Evolutionary conservation across 2,797 vertebrate genomes (phyloP), one percentile per base, ranked within the genome.

Genomic region (Lagodon rhomboides): DNA sequence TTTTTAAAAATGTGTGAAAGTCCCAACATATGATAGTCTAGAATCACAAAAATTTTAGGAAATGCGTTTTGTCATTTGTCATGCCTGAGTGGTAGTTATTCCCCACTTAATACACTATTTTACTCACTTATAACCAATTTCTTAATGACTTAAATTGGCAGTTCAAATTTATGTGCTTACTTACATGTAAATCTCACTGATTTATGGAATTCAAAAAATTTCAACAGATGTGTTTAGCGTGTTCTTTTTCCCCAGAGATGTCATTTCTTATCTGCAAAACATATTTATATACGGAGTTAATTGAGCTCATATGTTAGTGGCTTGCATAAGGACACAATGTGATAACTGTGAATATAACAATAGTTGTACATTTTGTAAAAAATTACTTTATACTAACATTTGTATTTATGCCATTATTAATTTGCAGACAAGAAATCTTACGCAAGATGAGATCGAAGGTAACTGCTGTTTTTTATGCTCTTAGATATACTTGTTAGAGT

Each of bases 381-480:
- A 71, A 27, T 53, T 34, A 34, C 7, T 34, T 34, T 34, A 30
- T 22, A 65, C 2, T 69, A 53, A 65, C 8, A 25, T 66, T 51
- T 76, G 3, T 43, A 20, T 55, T 6, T 1, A 11, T 80, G 5
- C 11, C 2, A 6, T 82, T 50, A 16, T 56, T 92, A 12, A 71
- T 87, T 93, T 85, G 27, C 92, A 95, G 95, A 84, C 87, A 27
- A 89, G 92, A 78, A 41, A 49, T 11, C 92, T 96, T 2, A 91
- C 93, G 25, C 61, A 74, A 0, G 95, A 96, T 63, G 95, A 96
- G 85, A 93, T 94, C 47, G 94, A 95, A 69, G 95, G 95, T 95
- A 91, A 87, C 25, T 25, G 11, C 0, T 23, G 3, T 7, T 51
- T 51, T 51, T 63, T 15, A 18, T 47, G 4, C 1, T 20, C 72